phyloP scores from a whole-genome alignment of 2,888 invertebrate species.

The Hyalella azteca region DNA sequence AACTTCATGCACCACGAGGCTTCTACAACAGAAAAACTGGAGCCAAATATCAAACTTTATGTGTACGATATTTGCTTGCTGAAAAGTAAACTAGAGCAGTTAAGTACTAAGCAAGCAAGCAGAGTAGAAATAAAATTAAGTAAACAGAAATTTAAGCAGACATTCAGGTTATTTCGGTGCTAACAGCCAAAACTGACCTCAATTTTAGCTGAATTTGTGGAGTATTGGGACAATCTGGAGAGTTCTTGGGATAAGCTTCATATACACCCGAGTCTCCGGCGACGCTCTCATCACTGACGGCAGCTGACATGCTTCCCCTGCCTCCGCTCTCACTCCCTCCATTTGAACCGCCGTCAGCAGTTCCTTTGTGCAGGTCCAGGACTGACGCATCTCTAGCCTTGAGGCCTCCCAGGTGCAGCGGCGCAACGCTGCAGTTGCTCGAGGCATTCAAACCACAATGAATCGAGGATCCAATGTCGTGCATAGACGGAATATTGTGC shows the following conservation, averaged over 20 bases:
- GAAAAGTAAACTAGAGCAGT: no score
- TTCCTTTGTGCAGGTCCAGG: background rate
- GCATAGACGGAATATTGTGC: background rate
- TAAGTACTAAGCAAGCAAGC: no score
- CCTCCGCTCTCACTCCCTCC: slow-evolving; percentile 55
- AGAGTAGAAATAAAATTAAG: no score
- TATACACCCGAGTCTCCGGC: slow-evolving; percentile 94
- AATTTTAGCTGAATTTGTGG: slow-evolving; percentile 94
- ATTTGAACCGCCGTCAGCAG: slow-evolving; percentile 2
- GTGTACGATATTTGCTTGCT: no score
- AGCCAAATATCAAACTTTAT: no score
- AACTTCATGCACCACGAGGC: no score
- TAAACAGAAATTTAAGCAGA: no score
- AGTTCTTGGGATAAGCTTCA: slow-evolving; percentile 77
- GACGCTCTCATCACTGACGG: slow-evolving; percentile 95
- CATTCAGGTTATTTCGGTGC: no score
- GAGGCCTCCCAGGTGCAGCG: no score
- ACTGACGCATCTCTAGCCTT: background rate
- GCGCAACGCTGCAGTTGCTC: no score
- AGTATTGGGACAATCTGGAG: slow-evolving; percentile 68
- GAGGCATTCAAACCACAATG: background rate
- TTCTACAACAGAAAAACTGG: no score
- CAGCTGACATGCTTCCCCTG: slow-evolving; percentile 83
- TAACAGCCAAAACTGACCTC: slow-evolving; percentile 61
- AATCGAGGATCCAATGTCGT: background rate